Conservation (phyloP, 1,140 invertebrate species). For the Protaetia brevitarsis region DNA sequence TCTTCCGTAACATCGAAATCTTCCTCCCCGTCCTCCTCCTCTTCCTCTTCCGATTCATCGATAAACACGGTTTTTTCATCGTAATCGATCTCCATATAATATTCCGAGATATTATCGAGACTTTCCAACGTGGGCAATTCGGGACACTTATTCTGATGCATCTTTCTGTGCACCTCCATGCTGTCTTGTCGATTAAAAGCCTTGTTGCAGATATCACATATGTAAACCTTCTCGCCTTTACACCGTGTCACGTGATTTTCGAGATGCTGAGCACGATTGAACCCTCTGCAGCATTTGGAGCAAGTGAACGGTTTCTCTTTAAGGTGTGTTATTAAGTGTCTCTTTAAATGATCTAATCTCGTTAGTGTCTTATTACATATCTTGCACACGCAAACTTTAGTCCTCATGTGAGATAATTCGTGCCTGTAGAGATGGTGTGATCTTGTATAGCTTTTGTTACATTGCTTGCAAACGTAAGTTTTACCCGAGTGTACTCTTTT, state of each 20-base stretch:
- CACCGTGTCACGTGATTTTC: slow-evolving; percentile 48
- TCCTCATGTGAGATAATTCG: slow-evolving; percentile 40
- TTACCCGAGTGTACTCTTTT: slow-evolving; percentile 41
- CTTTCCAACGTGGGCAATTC: slow-evolving; percentile 43
- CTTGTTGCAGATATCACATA: slow-evolving; percentile 53
- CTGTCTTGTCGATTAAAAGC: slow-evolving; percentile 44
- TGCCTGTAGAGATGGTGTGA: slow-evolving; percentile 43
- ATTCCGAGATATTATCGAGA: slow-evolving; percentile 45
- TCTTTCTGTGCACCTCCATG: slow-evolving; percentile 42
- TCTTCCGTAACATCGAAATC: slow-evolving; percentile 26
- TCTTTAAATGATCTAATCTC: slow-evolving; percentile 44
- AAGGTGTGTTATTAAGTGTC: slow-evolving; percentile 44
- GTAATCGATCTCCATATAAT: slow-evolving; percentile 44
- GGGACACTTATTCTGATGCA: slow-evolving; percentile 40
- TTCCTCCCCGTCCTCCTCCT: neutral
- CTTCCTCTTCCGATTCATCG: slow-evolving; percentile 28
- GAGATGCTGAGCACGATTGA: slow-evolving; percentile 52
- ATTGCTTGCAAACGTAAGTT: slow-evolving; percentile 44
- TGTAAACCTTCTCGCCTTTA: slow-evolving; percentile 47
- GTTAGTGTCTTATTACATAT: slow-evolving; percentile 47
- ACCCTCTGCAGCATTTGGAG: slow-evolving; percentile 53
- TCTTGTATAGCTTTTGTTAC: slow-evolving; percentile 43
- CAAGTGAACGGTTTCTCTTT: slow-evolving; percentile 53
- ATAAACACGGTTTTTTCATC: slow-evolving; percentile 34
- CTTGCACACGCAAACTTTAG: slow-evolving; percentile 45